Base-by-base conservation (phyloP, 1,140 invertebrate genomes). In the Gryon sp. region DNA sequence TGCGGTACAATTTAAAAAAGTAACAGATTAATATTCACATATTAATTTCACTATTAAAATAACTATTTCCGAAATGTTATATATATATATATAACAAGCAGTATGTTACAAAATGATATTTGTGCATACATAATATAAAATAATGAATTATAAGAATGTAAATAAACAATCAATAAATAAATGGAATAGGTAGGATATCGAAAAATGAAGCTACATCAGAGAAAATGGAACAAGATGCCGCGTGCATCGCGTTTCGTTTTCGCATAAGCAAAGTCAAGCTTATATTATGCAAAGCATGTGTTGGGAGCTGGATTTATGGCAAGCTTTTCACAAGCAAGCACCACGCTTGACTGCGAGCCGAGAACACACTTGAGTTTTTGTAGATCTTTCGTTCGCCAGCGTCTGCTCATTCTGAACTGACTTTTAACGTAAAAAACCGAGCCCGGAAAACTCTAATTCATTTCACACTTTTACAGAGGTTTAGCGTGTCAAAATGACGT, bases 261-360 rank as follows among this genome's bases (percentile, higher is more conserved):
- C n/a, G n/a, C n/a, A n/a, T n/a, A n/a, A n/a, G n/a, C n/a, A n/a
- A 78, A 83, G 69, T 80, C 78, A 79, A 84, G 82, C 82, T 87
- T 87, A 87, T 85, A 88, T 87, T 87, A 87, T 88, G 86, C 84
- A 87, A 86, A 87, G 82, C 84, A 84, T 88, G 84, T 86, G 84
- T 85, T 85, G 80, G 83, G 66, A 57, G 43, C 41, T 82, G 76
- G 81, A 87, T 88, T 88, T 88, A 88, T 86, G 82, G 82, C 73
- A 74, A 78, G 81, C 81, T 80, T 87, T 88, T 86, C 83, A 81
- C 78, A 79, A 83, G 73, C 82, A 69, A 81, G 80, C 78, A 75
- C 78, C 59, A 60, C 63, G 70, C 65, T 78, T 60, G 76, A 68
- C 43, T 62, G 59, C 73, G 65, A 78, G 40, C 65, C 41, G 52